phyloP scores from a whole-genome alignment of 2,888 invertebrate species.

The Protula sp. region DNA sequence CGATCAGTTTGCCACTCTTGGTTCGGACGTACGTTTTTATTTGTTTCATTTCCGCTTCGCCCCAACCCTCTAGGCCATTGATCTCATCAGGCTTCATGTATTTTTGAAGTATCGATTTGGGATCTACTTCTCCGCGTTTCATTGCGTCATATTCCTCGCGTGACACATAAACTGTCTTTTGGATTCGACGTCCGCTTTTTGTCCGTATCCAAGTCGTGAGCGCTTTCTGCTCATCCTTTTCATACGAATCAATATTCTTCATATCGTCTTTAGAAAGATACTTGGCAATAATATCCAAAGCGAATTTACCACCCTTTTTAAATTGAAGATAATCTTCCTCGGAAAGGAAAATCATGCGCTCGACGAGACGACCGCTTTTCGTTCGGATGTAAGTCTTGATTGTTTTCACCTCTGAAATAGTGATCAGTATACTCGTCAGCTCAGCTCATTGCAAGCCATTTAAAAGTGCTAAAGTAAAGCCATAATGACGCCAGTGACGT shows the following conservation, averaged over 20 bases:
- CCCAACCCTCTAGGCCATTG: constrained; percentile 49
- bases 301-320: constrained; percentile 20
- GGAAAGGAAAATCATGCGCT: constrained; percentile 27
- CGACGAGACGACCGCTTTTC: constrained; percentile 30
- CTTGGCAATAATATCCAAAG: constrained; percentile 27
- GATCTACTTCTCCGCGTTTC: constrained; percentile 39
- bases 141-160: constrained; percentile 49
- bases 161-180: constrained; percentile 43
- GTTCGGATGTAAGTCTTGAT: constrained; percentile 34
- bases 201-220: constrained; percentile 50
- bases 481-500: too few species aligned
- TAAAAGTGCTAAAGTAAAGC: too few species aligned
- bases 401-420: constrained; percentile 25
- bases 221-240: constrained; percentile 49
- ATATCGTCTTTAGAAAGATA: constrained; percentile 38
- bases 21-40: constrained; percentile 50
- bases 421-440: constrained; percentile 1
- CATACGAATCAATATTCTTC: constrained; percentile 43
- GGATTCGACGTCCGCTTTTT: constrained; percentile 47
- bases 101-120: constrained; percentile 32
- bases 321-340: constrained; percentile 30
- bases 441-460: too few species aligned
- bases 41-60: constrained; percentile 48
- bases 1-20: constrained; percentile 48
- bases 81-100: constrained; percentile 38